Evolutionary conservation across 1,140 invertebrate species (phyloP), one percentile per base, ranked within the genome.

Genomic region (Pararge aegeria): DNA sequence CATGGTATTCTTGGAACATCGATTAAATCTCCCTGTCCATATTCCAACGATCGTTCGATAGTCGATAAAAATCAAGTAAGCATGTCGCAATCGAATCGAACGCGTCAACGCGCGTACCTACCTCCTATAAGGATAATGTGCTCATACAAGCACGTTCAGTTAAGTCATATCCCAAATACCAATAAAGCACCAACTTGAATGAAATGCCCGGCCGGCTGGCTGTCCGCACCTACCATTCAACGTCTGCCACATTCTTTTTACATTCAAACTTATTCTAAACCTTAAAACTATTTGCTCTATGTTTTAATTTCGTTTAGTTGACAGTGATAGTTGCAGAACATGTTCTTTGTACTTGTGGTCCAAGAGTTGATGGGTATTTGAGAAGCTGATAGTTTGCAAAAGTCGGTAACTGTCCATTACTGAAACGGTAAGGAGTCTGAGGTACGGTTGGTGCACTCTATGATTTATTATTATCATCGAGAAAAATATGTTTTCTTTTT

Each of bases 141-240:
- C 63, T 57, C 63, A 66, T 65, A 54, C 59, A 40, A 57, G 59
- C 63, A 69, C 64, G 73, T 71, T 64, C 79, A 70, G 67, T 73
- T 74, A 72, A 73, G 68, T 78, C 70, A 73, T 75, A 79, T 75
- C 73, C 70, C 66, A 76, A 82, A 82, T 82, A 77, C 72, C 76
- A 66, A 80, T 75, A 74, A 70, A 73, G 64, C 73, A 68, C 62
- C 63, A 74, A 77, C 70, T 53, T 83, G 80, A 83, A 81, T 83
- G 78, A 81, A 83, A 80, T 61, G 68, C 15, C 38, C 30, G 30
- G 30, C 30, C 10, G 30, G 3, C 10, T 9, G 4, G 27, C 30
- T 7, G 24, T 71, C 70, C 66, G 73, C 70, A 68, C 61, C 66
- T 63, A 77, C 69, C 70, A 72, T 73, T 78, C 67, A 72, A 60